Percentiles rank a stretch among this genome's conserved stretches.
Evolutionary conservation across 2,888 invertebrate genomes (phyloP).

Genomic region (Ditula angustiorana): DNA sequence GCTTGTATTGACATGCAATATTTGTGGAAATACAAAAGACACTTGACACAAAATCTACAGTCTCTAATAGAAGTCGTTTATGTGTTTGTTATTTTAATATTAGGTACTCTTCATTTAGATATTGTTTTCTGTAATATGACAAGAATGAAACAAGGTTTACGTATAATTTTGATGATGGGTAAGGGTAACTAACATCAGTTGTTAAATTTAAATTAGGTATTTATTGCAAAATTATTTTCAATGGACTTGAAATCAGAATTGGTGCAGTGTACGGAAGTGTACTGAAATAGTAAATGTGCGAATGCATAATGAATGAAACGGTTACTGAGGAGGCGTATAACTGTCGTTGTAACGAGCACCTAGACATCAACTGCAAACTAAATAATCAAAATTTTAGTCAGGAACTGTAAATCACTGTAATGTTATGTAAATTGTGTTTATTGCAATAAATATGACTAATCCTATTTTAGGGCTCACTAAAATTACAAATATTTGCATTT

Average conservation of each 20-base stretch:
- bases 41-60: no score
- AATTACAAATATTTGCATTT: constrained; percentile 50
- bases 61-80: no score
- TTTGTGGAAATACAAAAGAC: no score
- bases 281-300: constrained; percentile 5
- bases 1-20: neutral
- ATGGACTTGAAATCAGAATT: neutral
- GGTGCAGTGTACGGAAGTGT: neutral
- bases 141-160: neutral
- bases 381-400: constrained; percentile 25
- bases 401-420: constrained; percentile 8
- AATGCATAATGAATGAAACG: constrained; percentile 46
- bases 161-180: neutral
- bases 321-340: constrained; percentile 51
- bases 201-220: neutral
- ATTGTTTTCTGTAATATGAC: neutral
- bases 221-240: constrained; percentile 25
- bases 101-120: no score
- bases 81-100: no score
- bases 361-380: constrained; percentile 36
- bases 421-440: constrained; percentile 31
- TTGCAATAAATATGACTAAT: constrained; percentile 48
- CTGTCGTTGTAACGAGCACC: constrained; percentile 47
- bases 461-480: constrained; percentile 34
- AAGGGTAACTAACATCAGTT: neutral